These are phyloP conservation scores for Zosterops borbonicus DNA, from an alignment of 2,113 vertebrate genomes.

Conservation along the genomic window DNA sequence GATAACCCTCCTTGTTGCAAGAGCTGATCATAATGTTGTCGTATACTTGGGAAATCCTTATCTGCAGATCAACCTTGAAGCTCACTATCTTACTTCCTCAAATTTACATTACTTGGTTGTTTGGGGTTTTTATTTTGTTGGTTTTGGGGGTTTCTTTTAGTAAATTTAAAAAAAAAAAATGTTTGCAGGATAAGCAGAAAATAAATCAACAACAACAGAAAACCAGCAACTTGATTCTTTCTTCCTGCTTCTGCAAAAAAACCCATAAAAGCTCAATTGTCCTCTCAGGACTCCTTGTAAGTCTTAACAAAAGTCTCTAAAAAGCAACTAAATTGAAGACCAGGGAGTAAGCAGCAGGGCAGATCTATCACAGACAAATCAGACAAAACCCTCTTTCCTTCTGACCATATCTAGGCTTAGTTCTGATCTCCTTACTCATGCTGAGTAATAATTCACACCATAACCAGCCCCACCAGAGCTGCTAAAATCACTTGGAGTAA, in stretches of 20 bases:
- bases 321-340: slow-evolving; percentile 65
- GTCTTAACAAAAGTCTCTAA: slow-evolving; percentile 67
- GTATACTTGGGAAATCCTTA: background rate
- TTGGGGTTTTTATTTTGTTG: background rate
- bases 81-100: background rate
- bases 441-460: slow-evolving; percentile 50
- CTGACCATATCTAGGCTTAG: slow-evolving; percentile 22
- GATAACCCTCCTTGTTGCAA: background rate
- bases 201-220: slow-evolving; percentile 33
- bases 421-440: slow-evolving; percentile 14
- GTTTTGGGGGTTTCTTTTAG: fast-evolving
- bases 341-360: slow-evolving; percentile 45
- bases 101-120: background rate
- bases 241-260: slow-evolving; percentile 35
- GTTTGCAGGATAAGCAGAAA: background rate
- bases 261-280: slow-evolving; percentile 54
- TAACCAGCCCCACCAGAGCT: slow-evolving; percentile 21
- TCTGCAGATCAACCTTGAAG: background rate
- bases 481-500: background rate
- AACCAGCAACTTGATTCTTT: slow-evolving; percentile 35
- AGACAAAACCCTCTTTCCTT: slow-evolving; percentile 36
- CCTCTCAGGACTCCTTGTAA: slow-evolving; percentile 58
- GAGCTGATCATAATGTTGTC: background rate
- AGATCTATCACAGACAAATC: slow-evolving; percentile 50
- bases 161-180: background rate